These are phyloP conservation scores for Leuctra nigra DNA, from an alignment of 2,888 invertebrate species.

Conservation along the genomic window DNA sequence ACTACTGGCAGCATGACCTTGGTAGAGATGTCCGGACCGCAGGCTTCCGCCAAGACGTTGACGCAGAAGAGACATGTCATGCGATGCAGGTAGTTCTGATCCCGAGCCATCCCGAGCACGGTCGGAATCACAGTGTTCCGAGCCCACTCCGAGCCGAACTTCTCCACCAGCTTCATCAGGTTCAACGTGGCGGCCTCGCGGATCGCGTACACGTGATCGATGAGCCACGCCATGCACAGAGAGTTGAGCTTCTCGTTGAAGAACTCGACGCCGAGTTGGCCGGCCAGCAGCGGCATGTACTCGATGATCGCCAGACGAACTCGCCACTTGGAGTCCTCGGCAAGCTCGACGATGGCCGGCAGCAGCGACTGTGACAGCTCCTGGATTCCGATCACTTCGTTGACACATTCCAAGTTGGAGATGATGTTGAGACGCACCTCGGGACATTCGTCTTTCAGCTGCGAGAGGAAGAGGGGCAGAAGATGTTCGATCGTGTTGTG, in stretches of 20 bases:
- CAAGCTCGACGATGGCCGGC: conserved; percentile 96
- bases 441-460: conserved; percentile 97
- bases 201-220: conserved; percentile 98
- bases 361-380: conserved; percentile 87
- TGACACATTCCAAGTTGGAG: conserved; percentile 98
- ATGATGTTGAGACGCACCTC: conserved; percentile 99
- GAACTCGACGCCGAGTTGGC: conserved; percentile 94
- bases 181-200: conserved; percentile 97
- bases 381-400: conserved; percentile 84
- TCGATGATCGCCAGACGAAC: conserved; percentile 69
- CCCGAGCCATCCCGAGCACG: conserved; percentile 87
- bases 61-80: conserved; percentile 98
- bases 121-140: conserved; percentile 96
- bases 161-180: conserved; percentile 92
- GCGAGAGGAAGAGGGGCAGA: conserved; percentile 89
- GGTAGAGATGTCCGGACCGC: conserved; percentile 88
- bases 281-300: conserved; percentile 96
- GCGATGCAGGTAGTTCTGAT: conserved; percentile 95
- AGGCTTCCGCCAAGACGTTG: conserved; percentile 84
- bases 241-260: conserved; percentile 97
- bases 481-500: conserved; percentile 96
- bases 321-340: conserved; percentile 98
- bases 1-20: conserved; percentile 58
- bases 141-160: conserved; percentile 97
- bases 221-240: conserved; percentile 98